Conservation (phyloP, 2,113 vertebrate genomes). For the Rhynchopsitta pachyrhyncha region DNA sequence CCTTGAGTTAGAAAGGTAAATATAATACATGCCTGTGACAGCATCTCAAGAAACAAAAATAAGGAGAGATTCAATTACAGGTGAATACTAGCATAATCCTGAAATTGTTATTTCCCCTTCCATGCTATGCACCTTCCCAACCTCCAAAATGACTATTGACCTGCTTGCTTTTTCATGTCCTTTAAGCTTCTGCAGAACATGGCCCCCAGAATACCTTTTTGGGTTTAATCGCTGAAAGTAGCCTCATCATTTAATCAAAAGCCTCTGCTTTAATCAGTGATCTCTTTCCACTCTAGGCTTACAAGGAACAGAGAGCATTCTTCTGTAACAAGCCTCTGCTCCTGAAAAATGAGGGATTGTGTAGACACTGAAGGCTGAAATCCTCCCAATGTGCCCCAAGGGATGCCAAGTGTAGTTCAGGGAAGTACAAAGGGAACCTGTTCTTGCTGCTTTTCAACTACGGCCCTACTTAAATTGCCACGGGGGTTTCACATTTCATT, state of each 20-base stretch:
- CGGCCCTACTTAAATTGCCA: slow-evolving; percentile 26
- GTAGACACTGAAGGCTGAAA: slow-evolving; percentile 42
- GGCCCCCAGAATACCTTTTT: neutral
- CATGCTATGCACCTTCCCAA: neutral
- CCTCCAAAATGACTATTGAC: neutral
- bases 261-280: slow-evolving; percentile 51
- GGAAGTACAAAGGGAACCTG: slow-evolving; percentile 65
- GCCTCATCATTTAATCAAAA: slow-evolving; percentile 37
- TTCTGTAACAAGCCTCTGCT: slow-evolving; percentile 30
- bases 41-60: slow-evolving; percentile 28
- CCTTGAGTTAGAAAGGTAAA: slow-evolving; percentile 54
- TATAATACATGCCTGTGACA: slow-evolving; percentile 20
- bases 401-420: slow-evolving; percentile 57
- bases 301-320: slow-evolving; percentile 47
- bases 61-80: slow-evolving; percentile 39
- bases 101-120: neutral
- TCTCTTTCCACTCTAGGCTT: slow-evolving; percentile 33
- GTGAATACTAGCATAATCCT: slow-evolving; percentile 4
- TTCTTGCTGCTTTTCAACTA: slow-evolving; percentile 61
- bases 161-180: neutral
- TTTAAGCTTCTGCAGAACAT: neutral
- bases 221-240: slow-evolving; percentile 2
- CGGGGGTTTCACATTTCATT: slow-evolving; percentile 42
- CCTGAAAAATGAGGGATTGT: slow-evolving; percentile 61
- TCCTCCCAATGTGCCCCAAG: slow-evolving; percentile 41